These are phyloP conservation scores for Microchirus variegatus DNA, from an alignment of 2,797 vertebrate genomes.

Conservation along the genomic window DNA sequence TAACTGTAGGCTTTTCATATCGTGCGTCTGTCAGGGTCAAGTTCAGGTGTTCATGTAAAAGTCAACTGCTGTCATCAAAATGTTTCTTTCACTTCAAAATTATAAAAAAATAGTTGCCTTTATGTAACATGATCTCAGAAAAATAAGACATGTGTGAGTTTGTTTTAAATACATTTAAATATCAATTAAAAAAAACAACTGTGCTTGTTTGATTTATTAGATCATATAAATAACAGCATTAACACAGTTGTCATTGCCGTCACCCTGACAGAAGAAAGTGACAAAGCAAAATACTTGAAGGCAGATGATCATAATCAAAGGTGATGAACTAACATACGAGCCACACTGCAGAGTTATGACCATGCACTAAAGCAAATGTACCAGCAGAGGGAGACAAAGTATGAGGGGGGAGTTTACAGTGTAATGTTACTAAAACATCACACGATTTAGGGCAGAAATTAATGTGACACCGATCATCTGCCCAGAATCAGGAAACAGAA, in stretches of 20 bases:
- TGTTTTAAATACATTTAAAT: too few species aligned
- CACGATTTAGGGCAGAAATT: conserved; percentile 30
- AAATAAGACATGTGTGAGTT: too few species aligned
- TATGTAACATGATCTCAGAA: too few species aligned
- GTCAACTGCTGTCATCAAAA: neutral
- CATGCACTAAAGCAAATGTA: conserved; percentile 18
- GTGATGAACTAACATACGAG: conserved; percentile 13
- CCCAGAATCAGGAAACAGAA: conserved; percentile 94
- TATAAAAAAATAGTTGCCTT: conserved; percentile 1
- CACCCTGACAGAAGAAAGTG: conserved; percentile 69
- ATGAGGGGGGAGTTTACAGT: neutral
- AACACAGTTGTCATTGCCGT: conserved; percentile 33
- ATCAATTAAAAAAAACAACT: too few species aligned
- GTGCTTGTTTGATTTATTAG: neutral
- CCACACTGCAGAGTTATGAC: conserved; percentile 21
- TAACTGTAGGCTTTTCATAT: conserved; percentile 5
- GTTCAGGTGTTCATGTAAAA: conserved; percentile 31
- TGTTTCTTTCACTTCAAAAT: neutral
- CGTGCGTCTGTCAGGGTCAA: conserved; percentile 71
- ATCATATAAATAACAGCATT: neutral
- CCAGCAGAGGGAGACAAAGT: conserved; percentile 66
- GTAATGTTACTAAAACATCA: conserved; percentile 5
- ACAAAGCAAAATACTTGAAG: conserved; percentile 56
- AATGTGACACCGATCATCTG: conserved; percentile 85
- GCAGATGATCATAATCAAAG: conserved; percentile 74